These are phyloP conservation scores for Subanguina moxae DNA, from an alignment of 1,140 invertebrate species.

Conservation along the genomic window DNA sequence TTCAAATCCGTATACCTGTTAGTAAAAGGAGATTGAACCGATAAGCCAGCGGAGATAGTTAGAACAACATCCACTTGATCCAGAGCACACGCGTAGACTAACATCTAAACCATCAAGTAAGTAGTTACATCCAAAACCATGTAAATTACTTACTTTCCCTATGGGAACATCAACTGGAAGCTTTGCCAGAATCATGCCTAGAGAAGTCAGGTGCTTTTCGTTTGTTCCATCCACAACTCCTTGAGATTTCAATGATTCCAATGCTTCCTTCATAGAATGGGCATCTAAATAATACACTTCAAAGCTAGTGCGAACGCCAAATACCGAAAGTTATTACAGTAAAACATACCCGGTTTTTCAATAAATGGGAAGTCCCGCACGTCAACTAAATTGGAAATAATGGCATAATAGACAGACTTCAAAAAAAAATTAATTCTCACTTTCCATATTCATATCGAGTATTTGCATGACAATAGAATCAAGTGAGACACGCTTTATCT, in stretches of 20 bases:
- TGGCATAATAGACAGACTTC: neutral
- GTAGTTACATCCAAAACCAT: slow-evolving; percentile 14
- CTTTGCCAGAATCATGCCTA: slow-evolving; percentile 80
- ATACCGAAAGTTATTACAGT: too few relatives aligned
- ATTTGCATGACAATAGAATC: slow-evolving; percentile 88
- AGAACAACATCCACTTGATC: slow-evolving; percentile 79
- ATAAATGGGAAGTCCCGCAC: slow-evolving; percentile 79
- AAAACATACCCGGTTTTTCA: slow-evolving; percentile 77
- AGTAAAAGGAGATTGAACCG: slow-evolving; percentile 86
- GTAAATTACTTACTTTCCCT: slow-evolving; percentile 76
- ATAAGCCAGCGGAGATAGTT: slow-evolving; percentile 82
- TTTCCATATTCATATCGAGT: slow-evolving; percentile 83
- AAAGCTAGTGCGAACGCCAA: too few relatives aligned
- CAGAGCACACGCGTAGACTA: slow-evolving; percentile 85
- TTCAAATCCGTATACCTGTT: slow-evolving; percentile 66
- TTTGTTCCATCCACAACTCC: slow-evolving; percentile 70
- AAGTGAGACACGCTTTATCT: slow-evolving; percentile 83
- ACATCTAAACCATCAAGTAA: slow-evolving; percentile 71
- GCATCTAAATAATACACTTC: too few relatives aligned
- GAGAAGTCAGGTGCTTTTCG: slow-evolving; percentile 79
- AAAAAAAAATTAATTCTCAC: slow-evolving; percentile 57
- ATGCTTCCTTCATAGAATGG: slow-evolving; percentile 77
- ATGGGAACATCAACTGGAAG: slow-evolving; percentile 89
- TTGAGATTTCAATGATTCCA: slow-evolving; percentile 80
- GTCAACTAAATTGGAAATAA: slow-evolving; percentile 44